Evolutionary conservation across 2,797 vertebrate genomes (phyloP).

Genomic region (Pseudochromis fuscus): DNA sequence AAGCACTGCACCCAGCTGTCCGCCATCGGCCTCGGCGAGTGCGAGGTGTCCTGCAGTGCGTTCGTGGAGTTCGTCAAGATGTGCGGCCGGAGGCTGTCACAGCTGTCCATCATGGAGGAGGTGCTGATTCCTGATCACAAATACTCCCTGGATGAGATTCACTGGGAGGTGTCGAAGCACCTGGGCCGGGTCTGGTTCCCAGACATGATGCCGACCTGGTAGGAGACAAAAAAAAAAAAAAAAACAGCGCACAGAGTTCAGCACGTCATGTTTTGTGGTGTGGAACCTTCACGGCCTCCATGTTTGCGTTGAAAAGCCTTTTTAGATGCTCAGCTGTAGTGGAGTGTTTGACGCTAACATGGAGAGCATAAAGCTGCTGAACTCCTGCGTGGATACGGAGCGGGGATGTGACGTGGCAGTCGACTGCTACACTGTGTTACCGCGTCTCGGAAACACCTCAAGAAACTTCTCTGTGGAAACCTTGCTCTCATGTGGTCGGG

Average conservation of each 20-base stretch:
- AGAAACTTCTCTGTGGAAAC: conserved; percentile 20
- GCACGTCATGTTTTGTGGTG: neutral
- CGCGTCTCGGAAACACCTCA: conserved; percentile 31
- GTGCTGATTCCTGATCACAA: conserved; percentile 97
- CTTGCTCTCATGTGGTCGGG: neutral
- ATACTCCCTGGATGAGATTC: conserved; percentile 96
- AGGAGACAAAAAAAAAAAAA: too few relatives aligned
- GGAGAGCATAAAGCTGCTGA: conserved; percentile 34
- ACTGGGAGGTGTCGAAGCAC: conserved; percentile 99
- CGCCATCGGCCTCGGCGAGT: conserved; percentile 96
- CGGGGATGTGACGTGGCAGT: conserved; percentile 16
- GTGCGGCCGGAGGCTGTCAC: conserved; percentile 95
- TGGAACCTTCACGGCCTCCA: conserved; percentile 18
- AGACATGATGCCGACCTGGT: conserved; percentile 99
- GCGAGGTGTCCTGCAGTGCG: conserved; percentile 97
- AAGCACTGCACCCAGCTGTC: conserved; percentile 95
- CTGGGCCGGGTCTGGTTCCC: conserved; percentile 98
- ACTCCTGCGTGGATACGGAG: conserved; percentile 19
- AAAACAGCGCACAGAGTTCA: conserved; percentile 17
- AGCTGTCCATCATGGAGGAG: conserved; percentile 99
- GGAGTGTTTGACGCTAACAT: conserved; percentile 46
- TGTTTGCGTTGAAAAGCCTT: conserved; percentile 49
- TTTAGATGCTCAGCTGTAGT: conserved; percentile 29
- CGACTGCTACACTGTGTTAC: conserved; percentile 22
- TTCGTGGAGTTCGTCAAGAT: conserved; percentile 99